phyloP scores from a whole-genome alignment of 92 coral and sea anemone species.

The Phymanthus crucifer region DNA sequence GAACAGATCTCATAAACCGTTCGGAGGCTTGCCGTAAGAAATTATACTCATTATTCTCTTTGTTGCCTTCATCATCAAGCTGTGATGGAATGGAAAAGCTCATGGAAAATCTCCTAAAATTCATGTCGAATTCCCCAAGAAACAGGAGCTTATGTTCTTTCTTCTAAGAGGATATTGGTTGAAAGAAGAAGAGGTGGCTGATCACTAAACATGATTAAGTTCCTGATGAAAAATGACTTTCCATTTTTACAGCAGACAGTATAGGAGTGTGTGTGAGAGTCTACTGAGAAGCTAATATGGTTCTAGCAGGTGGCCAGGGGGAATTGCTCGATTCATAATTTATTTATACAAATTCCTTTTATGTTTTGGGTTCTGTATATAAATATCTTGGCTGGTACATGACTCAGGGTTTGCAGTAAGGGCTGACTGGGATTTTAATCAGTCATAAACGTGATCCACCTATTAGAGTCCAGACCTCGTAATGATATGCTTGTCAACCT shows the following conservation, averaged over 20 bases:
- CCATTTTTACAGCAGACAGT: conserved; percentile 7
- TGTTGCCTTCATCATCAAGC: conserved; percentile 48
- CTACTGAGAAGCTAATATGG: conserved; percentile 18
- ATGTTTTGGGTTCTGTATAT: conserved; percentile 33
- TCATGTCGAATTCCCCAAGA: conserved; percentile 7
- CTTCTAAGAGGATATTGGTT: not conserved
- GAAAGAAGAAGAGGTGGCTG: not conserved
- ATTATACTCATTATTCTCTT: conserved; percentile 46
- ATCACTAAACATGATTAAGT: not conserved
- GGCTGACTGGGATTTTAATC: not conserved
- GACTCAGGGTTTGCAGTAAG: not conserved
- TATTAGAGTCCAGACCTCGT: not conserved
- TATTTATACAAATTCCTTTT: conserved; percentile 30
- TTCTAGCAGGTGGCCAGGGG: conserved; percentile 23
- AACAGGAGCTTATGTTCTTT: not conserved
- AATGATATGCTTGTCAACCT: not conserved
- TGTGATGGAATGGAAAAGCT: conserved; percentile 40
- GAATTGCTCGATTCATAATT: conserved; percentile 33
- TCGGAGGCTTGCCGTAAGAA: conserved; percentile 73
- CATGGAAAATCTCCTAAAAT: conserved; percentile 33
- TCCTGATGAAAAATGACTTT: conserved; percentile 1
- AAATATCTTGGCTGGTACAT: conserved; percentile 22
- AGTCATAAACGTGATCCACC: not conserved
- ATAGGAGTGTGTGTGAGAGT: conserved; percentile 7
- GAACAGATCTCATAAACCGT: conserved; percentile 67